Evolutionary conservation across 2,113 vertebrate genomes (phyloP).

Genomic region (Mormyrus iriodes): DNA sequence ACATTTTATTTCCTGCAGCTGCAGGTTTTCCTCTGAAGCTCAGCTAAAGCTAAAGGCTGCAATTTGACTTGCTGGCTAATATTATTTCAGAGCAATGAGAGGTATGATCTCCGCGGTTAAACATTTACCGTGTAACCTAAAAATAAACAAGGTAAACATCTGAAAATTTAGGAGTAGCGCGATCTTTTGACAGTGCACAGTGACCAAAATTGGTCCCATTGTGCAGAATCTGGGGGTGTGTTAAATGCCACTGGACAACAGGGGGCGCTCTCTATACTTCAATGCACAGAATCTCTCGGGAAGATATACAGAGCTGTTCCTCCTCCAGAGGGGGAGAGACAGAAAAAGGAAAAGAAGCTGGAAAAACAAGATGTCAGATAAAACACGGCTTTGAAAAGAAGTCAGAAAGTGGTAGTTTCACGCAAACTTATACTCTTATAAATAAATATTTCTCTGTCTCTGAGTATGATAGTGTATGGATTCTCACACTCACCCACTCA

Average conservation of each 20-base stretch:
- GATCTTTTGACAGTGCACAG: background rate
- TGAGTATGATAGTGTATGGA: too few species aligned
- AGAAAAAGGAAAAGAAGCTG: background rate
- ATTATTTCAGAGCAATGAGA: background rate
- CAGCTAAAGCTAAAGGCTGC: background rate
- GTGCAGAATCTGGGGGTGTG: background rate
- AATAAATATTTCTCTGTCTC: background rate
- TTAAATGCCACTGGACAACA: conserved; percentile 41
- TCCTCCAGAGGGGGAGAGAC: background rate
- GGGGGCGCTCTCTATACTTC: conserved; percentile 33
- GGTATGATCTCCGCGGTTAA: background rate
- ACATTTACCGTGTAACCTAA: background rate
- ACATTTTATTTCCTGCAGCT: background rate
- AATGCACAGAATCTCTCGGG: background rate
- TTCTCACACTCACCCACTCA: background rate
- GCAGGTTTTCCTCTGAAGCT: background rate
- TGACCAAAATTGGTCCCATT: background rate
- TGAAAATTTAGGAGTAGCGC: background rate
- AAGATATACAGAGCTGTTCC: background rate
- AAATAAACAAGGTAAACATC: background rate
- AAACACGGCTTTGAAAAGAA: conserved; percentile 31
- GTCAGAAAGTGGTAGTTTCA: conserved; percentile 37
- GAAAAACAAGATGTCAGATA: conserved; percentile 1
- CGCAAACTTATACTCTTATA: background rate
- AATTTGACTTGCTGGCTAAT: background rate